Evolutionary conservation across 1,140 invertebrate species (phyloP).

Genomic region (Bombus consobrinus): DNA sequence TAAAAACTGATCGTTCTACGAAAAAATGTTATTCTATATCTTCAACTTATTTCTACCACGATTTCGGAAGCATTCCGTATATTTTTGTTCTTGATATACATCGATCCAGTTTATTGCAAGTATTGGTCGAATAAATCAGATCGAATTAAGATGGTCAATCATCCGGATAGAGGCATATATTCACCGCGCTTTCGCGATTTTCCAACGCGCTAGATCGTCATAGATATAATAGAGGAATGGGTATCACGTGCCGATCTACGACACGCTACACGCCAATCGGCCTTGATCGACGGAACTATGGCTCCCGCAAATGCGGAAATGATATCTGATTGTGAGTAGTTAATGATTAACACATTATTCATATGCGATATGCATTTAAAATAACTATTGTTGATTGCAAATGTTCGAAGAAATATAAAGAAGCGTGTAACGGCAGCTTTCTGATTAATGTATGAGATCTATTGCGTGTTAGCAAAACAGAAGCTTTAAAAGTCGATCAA

Average conservation of each 20-base stretch:
- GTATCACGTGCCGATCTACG: background rate
- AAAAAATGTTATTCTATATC: no score
- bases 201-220: background rate
- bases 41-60: background rate
- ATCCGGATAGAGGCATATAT: background rate
- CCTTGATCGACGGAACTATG: constrained; percentile 15
- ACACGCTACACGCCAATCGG: background rate
- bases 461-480: background rate
- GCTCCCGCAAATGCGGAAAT: constrained; percentile 5
- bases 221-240: no score
- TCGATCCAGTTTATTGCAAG: background rate
- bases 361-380: background rate
- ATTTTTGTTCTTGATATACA: no score
- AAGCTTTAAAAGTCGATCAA: background rate
- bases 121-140: background rate
- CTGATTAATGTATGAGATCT: no score
- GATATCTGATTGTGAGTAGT: background rate
- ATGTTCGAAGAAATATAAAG: background rate
- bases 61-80: background rate
- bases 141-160: background rate
- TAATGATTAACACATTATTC: background rate
- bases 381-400: background rate
- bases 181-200: background rate
- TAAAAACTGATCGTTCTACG: no score
- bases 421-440: no score